Conservation (phyloP, 2,797 vertebrate species). For the Salmo trutta region DNA sequence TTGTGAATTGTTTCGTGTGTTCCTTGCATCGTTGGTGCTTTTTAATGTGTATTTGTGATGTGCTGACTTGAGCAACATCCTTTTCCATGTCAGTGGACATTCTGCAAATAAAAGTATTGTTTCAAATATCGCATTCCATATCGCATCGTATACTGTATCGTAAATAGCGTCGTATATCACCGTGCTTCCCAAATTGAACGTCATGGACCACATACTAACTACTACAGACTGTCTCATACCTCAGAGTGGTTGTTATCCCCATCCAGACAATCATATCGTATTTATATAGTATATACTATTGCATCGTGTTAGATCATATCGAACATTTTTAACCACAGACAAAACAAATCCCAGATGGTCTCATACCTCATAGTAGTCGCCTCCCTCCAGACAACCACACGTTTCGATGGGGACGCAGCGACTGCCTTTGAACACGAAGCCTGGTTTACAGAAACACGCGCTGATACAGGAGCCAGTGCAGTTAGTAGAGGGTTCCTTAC, state of each 20-base stretch:
- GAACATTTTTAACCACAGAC: neutral
- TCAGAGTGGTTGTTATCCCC: no score
- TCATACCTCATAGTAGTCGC: slow-evolving; percentile 75
- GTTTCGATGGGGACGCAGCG: slow-evolving; percentile 71
- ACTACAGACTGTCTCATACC: neutral
- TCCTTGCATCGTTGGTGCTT: neutral
- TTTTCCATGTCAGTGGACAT: neutral
- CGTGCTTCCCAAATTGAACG: no score
- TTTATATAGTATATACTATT: neutral
- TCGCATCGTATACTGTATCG: no score
- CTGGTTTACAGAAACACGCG: slow-evolving; percentile 79
- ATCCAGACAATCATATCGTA: neutral
- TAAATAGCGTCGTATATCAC: neutral
- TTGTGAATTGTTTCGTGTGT: neutral
- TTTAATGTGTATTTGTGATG: neutral
- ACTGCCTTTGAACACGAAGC: slow-evolving; percentile 72
- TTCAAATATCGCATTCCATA: neutral
- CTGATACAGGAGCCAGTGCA: slow-evolving; percentile 72
- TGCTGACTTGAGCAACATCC: neutral
- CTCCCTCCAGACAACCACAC: slow-evolving; percentile 76
- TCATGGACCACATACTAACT: no score
- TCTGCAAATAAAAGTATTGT: neutral
- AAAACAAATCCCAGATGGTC: neutral
- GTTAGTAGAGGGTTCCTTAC: slow-evolving; percentile 72
- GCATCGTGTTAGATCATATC: neutral